Base-by-base conservation (phyloP, 2,113 vertebrate species). In the Piprites chloris region DNA sequence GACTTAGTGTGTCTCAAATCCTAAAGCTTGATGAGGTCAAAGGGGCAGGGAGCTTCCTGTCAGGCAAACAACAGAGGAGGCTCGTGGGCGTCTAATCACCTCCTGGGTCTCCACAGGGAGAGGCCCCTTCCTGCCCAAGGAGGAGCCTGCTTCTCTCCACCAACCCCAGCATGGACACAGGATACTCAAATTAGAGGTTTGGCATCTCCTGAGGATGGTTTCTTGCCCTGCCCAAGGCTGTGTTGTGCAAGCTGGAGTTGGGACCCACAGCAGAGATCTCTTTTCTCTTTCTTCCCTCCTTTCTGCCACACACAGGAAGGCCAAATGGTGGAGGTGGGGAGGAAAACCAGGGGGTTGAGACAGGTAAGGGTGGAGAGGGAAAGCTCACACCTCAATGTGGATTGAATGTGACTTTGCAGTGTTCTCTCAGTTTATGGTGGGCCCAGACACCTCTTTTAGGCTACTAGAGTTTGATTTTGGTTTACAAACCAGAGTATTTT, bases 111-210 rank as follows among this genome's bases (percentile, higher is more conserved):
- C 63, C 3, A 4, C 2, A 6, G 66, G 24, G 42, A n/a, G 16
- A 37, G 39, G 66, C 11, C 61, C 1, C 2, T 10, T 62, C 46
- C 66, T 21, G 52, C 15, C 4, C 0, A 27, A 61, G 46, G 9
- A 46, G 63, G 19, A n/a, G 6, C 23, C 41, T 23, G 8, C 23
- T 68, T 14, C 41, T 53, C 28, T 58, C 77, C 65, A 37, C 58
- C 2, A 1, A 5, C 7, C 12, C 26, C 1, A 0, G 3, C 2
- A 0, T 26, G 23, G 52, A 35, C 9, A 33, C 2, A 3, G 14
- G 15, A 13, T 62, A 22, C 42, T 63, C 22, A 30, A 18, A 44
- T 37, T 0, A 39, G 86, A 39, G 37, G 32, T 30, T 56, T 44
- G 32, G 10, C 16, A 4, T 9, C 35, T 65, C 66, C 37, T 17